These are phyloP conservation scores for Fabriciana adippe DNA, from an alignment of 2,888 invertebrate species.

Conservation along the genomic window DNA sequence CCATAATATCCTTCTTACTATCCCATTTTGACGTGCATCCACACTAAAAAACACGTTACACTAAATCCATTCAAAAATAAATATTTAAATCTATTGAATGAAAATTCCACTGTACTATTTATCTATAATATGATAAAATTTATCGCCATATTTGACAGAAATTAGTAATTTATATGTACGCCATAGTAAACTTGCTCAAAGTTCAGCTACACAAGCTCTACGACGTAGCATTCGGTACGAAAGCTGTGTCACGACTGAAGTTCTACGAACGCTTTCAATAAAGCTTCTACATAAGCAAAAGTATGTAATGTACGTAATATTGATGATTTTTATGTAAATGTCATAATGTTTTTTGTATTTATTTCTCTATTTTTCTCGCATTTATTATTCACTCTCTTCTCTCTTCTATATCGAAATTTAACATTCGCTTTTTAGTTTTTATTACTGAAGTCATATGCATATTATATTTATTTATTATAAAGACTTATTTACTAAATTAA, in stretches of 20 bases:
- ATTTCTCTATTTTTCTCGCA: too few relatives aligned
- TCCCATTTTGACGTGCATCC: conserved; percentile 2
- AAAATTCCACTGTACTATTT: background rate
- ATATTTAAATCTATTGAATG: background rate
- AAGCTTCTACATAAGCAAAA: too few relatives aligned
- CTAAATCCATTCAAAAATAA: background rate
- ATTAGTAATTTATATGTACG: conserved; percentile 1
- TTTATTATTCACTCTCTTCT: too few relatives aligned
- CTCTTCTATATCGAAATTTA: too few relatives aligned
- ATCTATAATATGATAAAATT: background rate
- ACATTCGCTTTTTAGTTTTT: too few relatives aligned
- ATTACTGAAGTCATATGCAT: too few relatives aligned
- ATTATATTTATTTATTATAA: too few relatives aligned
- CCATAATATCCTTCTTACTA: background rate
- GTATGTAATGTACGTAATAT: too few relatives aligned
- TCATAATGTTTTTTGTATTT: too few relatives aligned
- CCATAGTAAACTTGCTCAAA: conserved; percentile 16
- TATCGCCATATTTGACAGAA: background rate
- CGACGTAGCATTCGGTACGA: conserved; percentile 38
- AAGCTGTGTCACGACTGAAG: conserved; percentile 38
- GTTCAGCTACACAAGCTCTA: conserved; percentile 28
- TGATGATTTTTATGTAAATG: too few relatives aligned
- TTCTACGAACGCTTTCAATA: conserved; percentile 1
- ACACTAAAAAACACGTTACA: conserved; percentile 1
- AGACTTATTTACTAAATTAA: too few relatives aligned